Base-by-base conservation (phyloP, 1,140 invertebrate species). In the Sogatella furcifera region DNA sequence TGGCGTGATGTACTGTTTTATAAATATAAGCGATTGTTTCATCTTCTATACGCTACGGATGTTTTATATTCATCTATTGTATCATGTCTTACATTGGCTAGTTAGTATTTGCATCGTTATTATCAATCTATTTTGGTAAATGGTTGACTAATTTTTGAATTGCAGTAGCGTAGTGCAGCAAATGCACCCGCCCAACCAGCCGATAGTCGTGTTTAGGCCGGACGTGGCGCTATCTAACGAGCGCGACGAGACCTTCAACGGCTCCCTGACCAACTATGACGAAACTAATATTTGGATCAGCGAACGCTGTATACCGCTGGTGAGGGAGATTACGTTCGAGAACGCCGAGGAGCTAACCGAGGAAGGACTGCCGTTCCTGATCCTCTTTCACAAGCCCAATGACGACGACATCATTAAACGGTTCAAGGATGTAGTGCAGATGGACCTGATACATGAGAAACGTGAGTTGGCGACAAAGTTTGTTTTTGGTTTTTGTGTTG, bases 341-440 rank as follows among this genome's bases (percentile, higher is more conserved):
- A 99, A 98, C 81, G 97, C 96, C 19, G 96, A 98, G 77, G 96
- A 99, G 76, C 74, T 99, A 11, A 99, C 97, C 0, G 97, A 99
- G 78, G 97, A 99, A 80, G 97, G 97, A 14, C 74, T 99, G 64
- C 97, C 97, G n/a, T 99, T 99, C 75, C 79, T 99, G 5, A 98
- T 99, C 66, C 74, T 99, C 2, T 99, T 99, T 74, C 92, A 99
- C 70, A 72, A 84, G 64, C 87, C 92, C 1, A 60, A 59, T 14
- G 86, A 90, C 67, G 95, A 99, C 74, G 84, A 89, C 24, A 90
- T 84, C 64, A 84, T 97, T 43, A 93, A 95, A 70, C 79, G 83
- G 64, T 99, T 86, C 71, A 93, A 89, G 70, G 83, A 88, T 65
- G 77, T 93, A 64, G 89, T 98, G 46, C 77, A 79, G 34, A 81